Evolutionary conservation across 2,113 vertebrate genomes (phyloP).

Genomic region (Fregata magnificens): DNA sequence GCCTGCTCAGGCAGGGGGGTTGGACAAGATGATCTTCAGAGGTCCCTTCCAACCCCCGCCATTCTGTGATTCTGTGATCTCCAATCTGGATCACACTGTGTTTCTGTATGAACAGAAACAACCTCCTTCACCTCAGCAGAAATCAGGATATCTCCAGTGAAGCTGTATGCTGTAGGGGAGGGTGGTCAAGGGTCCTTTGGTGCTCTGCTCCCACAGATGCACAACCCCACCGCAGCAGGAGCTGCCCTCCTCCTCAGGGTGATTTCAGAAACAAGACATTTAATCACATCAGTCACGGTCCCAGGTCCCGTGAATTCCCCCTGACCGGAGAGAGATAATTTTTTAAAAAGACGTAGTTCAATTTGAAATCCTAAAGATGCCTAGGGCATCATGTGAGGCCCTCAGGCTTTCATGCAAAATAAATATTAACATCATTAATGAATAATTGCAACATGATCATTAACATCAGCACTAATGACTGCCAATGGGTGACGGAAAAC

Average conservation of each 20-base stretch:
- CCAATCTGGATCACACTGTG: background rate
- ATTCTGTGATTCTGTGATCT: no score
- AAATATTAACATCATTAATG: slow-evolving; percentile 9
- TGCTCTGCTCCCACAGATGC: background rate
- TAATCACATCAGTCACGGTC: background rate
- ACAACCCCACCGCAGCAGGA: background rate
- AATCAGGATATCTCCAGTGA: background rate
- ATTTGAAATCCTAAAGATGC: background rate
- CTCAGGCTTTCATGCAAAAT: background rate
- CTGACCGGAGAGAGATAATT: background rate
- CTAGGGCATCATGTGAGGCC: background rate
- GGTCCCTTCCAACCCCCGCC: no score
- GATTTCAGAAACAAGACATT: background rate
- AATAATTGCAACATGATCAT: background rate
- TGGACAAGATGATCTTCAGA: no score
- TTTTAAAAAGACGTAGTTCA: background rate
- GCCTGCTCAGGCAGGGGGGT: no score
- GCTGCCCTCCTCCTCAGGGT: background rate
- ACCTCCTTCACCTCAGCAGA: background rate
- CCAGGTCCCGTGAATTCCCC: background rate
- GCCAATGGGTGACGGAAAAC: background rate
- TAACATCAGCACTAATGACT: background rate
- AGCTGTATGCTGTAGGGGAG: fast-evolving
- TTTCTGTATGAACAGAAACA: background rate
- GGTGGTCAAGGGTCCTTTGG: background rate